Conservation (phyloP, 2,888 invertebrate species). For the Cataglyphis cursor region DNA sequence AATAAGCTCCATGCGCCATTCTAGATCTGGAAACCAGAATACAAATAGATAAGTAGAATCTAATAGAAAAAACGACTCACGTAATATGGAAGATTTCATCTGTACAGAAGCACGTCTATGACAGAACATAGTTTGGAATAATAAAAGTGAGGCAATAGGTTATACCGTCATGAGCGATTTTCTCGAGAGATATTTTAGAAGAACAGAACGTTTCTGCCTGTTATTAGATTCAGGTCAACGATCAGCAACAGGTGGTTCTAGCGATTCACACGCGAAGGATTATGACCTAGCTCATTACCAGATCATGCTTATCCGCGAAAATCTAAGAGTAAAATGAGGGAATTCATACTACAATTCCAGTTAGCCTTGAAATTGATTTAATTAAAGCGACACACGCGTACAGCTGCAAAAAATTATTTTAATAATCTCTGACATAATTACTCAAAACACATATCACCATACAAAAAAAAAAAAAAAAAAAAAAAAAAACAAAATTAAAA, state of each 20-base stretch:
- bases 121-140: slow-evolving; percentile 38
- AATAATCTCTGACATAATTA: background rate
- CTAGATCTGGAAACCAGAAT: background rate
- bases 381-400: too few relatives aligned
- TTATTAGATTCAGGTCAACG: slow-evolving; percentile 71
- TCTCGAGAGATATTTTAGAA: slow-evolving; percentile 60
- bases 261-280: slow-evolving; percentile 50
- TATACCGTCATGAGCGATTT: slow-evolving; percentile 46
- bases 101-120: background rate
- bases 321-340: slow-evolving; percentile 15
- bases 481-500: background rate
- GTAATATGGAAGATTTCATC: background rate
- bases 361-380: background rate
- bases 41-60: background rate
- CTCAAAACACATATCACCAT: background rate
- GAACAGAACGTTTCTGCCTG: slow-evolving; percentile 57
- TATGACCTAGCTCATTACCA: slow-evolving; percentile 64
- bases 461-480: background rate
- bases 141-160: slow-evolving; percentile 62
- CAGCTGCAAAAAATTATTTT: background rate
- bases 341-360: slow-evolving; percentile 25
- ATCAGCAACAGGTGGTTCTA: slow-evolving; percentile 65
- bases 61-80: background rate
- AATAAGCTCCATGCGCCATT: background rate
- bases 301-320: slow-evolving; percentile 5